Percentiles rank a stretch among this genome's conserved stretches.
These are phyloP conservation scores for Amphimedon queenslandica DNA, from an alignment of 37 sponge, comb jelly and placozoan genomes.

Conservation along the genomic window DNA sequence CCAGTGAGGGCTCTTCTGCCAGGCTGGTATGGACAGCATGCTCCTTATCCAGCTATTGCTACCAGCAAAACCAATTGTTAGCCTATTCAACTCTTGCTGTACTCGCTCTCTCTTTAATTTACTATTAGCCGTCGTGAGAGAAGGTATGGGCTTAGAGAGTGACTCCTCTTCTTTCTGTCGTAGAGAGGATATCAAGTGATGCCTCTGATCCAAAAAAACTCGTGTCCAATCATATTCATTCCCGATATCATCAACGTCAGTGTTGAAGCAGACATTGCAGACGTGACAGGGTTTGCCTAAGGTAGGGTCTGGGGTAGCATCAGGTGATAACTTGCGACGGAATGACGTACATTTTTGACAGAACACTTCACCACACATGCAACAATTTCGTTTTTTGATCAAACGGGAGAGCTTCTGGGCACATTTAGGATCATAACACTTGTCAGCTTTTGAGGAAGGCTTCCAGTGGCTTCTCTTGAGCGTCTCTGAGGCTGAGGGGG, in stretches of 20 bases:
- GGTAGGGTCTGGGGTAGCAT: slow-evolving; percentile 33
- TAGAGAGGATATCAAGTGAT: neutral
- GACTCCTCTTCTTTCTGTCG: neutral
- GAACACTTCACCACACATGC: slow-evolving; percentile 52
- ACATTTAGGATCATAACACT: slow-evolving; percentile 35
- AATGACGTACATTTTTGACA: slow-evolving; percentile 31
- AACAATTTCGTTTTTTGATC: slow-evolving; percentile 17
- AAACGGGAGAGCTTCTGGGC: slow-evolving; percentile 7
- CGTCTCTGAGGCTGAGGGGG: neutral
- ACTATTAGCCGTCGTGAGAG: no score
- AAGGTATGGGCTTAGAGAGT: neutral
- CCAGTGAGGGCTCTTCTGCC: slow-evolving; percentile 51
- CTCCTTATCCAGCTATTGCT: slow-evolving; percentile 4
- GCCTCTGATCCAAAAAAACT: slow-evolving; percentile 7
- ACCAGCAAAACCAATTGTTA: slow-evolving; percentile 15
- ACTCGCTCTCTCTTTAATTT: neutral
- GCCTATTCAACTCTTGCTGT: slow-evolving; percentile 8
- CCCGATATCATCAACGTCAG: neutral
- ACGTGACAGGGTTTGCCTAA: slow-evolving; percentile 33
- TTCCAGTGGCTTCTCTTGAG: slow-evolving; percentile 36
- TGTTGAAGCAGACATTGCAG: slow-evolving; percentile 32
- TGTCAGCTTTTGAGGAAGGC: slow-evolving; percentile 1
- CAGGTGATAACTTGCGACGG: slow-evolving; percentile 26
- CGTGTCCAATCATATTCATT: neutral
- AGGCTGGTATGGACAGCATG: slow-evolving; percentile 24